Conservation (phyloP, 2,113 vertebrate genomes). For the Mormyrus lacerda region DNA sequence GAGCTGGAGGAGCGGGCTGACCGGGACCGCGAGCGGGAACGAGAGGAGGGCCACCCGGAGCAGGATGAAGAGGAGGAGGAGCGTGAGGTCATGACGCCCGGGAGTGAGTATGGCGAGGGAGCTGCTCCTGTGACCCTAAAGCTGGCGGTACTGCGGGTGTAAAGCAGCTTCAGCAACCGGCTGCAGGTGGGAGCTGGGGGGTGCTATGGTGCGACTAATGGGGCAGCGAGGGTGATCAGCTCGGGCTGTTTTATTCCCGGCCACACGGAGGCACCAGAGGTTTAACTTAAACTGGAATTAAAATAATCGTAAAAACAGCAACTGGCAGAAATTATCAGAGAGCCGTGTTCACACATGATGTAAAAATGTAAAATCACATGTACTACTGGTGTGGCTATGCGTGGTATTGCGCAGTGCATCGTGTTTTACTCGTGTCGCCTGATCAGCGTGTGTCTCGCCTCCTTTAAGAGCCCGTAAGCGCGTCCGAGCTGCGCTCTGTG, state of each 20-base stretch:
- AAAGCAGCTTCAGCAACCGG: background rate
- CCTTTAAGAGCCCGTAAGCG: background rate
- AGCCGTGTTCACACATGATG: background rate
- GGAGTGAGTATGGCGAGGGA: slow-evolving; percentile 70
- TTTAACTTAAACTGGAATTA: background rate
- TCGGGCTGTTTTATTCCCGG: background rate
- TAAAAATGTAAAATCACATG: background rate
- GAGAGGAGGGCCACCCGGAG: slow-evolving; percentile 82
- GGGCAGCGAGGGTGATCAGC: background rate
- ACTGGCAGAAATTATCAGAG: background rate
- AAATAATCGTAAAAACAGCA: background rate
- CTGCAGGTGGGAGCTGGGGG: background rate
- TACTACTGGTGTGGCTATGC: background rate
- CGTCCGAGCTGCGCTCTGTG: background rate
- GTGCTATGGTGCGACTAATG: background rate
- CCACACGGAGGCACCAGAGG: background rate
- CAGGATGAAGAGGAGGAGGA: slow-evolving; percentile 93
- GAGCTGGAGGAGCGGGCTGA: slow-evolving; percentile 90
- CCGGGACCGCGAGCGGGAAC: slow-evolving; percentile 62
- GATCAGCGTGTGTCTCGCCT: background rate
- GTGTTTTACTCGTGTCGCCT: background rate
- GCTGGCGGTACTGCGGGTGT: background rate
- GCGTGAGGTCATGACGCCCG: slow-evolving; percentile 93
- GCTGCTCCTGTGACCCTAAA: background rate
- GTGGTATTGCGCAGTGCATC: background rate